These are phyloP conservation scores for Trissoscelio sp. DNA, from an alignment of 2,888 invertebrate genomes.

Conservation along the genomic window DNA sequence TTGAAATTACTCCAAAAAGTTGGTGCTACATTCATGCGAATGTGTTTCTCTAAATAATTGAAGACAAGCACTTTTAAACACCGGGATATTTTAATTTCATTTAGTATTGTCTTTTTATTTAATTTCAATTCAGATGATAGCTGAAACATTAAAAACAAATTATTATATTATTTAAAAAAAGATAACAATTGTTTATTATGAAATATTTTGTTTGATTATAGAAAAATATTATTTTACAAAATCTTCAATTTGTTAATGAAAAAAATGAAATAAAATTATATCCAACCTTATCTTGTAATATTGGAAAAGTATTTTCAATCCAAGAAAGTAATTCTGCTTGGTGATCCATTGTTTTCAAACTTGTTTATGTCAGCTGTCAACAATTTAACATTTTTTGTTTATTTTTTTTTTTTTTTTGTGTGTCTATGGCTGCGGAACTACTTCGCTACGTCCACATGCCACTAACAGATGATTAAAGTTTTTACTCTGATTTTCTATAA, in stretches of 20 bases:
- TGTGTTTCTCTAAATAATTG: constrained; percentile 85
- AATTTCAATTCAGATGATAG: constrained; percentile 21
- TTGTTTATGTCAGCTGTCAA: too few relatives aligned
- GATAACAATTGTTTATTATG: too few relatives aligned
- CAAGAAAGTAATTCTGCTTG: constrained; percentile 16
- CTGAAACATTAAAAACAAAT: constrained; percentile 3
- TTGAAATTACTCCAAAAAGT: constrained; percentile 88
- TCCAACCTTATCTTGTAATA: constrained; percentile 30
- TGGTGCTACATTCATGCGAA: constrained; percentile 86
- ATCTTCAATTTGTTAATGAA: too few relatives aligned
- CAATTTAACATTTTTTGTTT: too few relatives aligned
- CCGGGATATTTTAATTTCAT: constrained; percentile 8
- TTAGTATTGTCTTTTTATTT: constrained; percentile 27
- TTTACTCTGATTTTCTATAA: too few relatives aligned
- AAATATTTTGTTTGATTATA: too few relatives aligned
- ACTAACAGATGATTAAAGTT: too few relatives aligned
- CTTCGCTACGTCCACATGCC: too few relatives aligned
- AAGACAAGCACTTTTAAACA: constrained; percentile 51
- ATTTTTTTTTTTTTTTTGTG: too few relatives aligned
- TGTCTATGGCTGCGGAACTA: too few relatives aligned
- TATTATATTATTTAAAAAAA: background rate
- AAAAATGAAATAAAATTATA: too few relatives aligned
- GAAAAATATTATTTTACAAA: background rate
- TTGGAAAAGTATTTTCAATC: constrained; percentile 29
- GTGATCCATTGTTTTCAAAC: constrained; percentile 10